Evolutionary conservation across 2,888 invertebrate species (phyloP).

Genomic region (Abscondita cerata): DNA sequence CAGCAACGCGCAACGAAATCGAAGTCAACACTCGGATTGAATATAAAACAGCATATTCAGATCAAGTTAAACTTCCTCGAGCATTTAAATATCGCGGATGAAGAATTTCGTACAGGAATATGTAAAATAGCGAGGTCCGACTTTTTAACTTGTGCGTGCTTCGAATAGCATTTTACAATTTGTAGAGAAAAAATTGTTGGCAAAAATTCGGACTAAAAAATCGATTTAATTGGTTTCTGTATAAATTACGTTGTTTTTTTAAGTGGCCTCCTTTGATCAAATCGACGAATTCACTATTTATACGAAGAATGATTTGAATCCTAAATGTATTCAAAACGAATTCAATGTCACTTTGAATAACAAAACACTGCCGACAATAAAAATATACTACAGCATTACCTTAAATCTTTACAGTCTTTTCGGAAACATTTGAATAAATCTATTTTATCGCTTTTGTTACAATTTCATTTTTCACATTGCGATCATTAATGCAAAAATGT

Average conservation of each 20-base stretch:
- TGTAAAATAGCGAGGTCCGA: conserved; percentile 45
- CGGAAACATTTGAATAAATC: conserved; percentile 26
- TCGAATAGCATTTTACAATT: conserved; percentile 21
- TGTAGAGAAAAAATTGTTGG: background rate
- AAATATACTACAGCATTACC: conserved; percentile 42
- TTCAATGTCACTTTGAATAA: conserved; percentile 40
- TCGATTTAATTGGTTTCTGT: conserved; percentile 13
- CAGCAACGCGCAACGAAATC: conserved; percentile 42
- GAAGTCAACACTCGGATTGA: conserved; percentile 46
- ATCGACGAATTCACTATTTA: background rate
- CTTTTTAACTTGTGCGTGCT: conserved; percentile 41
- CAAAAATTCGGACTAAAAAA: background rate
- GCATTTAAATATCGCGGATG: conserved; percentile 45
- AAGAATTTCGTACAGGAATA: conserved; percentile 45
- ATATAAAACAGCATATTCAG: conserved; percentile 49
- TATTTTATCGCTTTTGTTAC: conserved; percentile 12
- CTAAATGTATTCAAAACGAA: conserved; percentile 38
- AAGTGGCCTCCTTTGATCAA: background rate
- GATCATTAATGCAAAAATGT: background rate
- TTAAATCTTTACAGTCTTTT: conserved; percentile 25
- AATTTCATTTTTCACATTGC: conserved; percentile 11
- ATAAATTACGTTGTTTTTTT: background rate
- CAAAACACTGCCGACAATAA: conserved; percentile 42
- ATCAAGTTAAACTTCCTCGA: conserved; percentile 40
- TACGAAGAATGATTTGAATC: conserved; percentile 7